Evolutionary conservation across 1,140 invertebrate species (phyloP).

Genomic region (Bradynema listronoti): DNA sequence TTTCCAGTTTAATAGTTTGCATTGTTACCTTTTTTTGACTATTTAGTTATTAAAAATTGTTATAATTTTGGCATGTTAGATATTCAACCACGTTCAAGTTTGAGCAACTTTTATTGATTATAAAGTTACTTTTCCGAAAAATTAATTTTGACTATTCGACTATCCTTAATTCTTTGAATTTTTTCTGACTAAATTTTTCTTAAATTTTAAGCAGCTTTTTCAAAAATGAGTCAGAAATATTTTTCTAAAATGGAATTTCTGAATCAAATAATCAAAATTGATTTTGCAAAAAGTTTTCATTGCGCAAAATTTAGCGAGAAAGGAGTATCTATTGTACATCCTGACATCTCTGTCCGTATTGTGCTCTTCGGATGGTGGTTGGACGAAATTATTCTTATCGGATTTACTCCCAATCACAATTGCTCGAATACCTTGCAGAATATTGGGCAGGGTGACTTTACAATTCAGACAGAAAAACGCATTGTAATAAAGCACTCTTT

Average conservation of each 20-base stretch:
- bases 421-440: slow-evolving; percentile 34
- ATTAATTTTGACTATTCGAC: not conserved
- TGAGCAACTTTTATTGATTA: slow-evolving; percentile 1
- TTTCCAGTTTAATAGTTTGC: not conserved
- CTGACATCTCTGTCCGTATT: slow-evolving; percentile 33
- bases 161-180: not conserved
- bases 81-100: not conserved
- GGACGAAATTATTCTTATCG: slow-evolving; percentile 42
- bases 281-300: no score
- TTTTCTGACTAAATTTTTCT: not conserved
- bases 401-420: slow-evolving; percentile 43
- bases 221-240: no score
- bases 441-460: slow-evolving; percentile 40
- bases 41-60: not conserved
- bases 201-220: no score
- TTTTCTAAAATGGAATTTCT: no score
- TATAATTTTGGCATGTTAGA: not conserved
- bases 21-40: not conserved
- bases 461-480: slow-evolving; percentile 49
- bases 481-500: slow-evolving; percentile 40
- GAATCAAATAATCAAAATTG: not conserved
- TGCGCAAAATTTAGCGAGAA: slow-evolving; percentile 47
- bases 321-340: slow-evolving; percentile 44
- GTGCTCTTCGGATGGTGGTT: slow-evolving; percentile 47
- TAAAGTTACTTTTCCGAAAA: not conserved